These are phyloP conservation scores for Drosophila anceps DNA, from an alignment of 2,888 invertebrate species.

Conservation along the genomic window DNA sequence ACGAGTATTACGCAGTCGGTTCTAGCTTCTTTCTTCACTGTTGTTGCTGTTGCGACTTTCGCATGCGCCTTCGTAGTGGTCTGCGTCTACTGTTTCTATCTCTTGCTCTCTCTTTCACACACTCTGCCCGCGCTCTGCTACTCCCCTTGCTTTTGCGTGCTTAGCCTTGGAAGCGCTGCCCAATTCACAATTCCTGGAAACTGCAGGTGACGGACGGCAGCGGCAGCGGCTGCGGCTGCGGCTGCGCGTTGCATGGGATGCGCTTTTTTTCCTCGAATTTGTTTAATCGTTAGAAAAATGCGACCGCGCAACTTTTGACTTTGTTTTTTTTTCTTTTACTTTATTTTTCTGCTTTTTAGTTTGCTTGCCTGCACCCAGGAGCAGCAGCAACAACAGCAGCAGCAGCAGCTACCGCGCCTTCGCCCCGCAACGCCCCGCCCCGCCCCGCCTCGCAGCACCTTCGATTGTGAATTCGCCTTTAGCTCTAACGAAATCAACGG, in stretches of 20 bases:
- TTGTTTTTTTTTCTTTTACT: background rate
- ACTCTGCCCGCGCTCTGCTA: background rate
- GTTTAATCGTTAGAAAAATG: constrained; percentile 84
- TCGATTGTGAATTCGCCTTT: constrained; percentile 15
- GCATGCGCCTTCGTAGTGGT: constrained; percentile 18
- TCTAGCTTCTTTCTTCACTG: constrained; percentile 9
- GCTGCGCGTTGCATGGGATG: constrained; percentile 78
- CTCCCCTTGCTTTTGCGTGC: constrained; percentile 36
- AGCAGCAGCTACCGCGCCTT: background rate
- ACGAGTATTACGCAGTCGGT: constrained; percentile 4
- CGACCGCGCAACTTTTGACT: constrained; percentile 56
- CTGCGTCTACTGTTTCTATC: constrained; percentile 41
- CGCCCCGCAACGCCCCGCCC: too few relatives aligned
- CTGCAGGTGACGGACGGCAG: constrained; percentile 80
- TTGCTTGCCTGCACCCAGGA: constrained; percentile 14
- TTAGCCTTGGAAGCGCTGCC: constrained; percentile 39
- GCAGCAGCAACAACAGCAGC: background rate
- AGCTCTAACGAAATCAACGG: constrained; percentile 69
- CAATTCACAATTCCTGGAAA: constrained; percentile 78
- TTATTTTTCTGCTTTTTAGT: background rate
- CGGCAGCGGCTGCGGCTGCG: constrained; percentile 40
- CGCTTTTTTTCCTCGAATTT: constrained; percentile 85
- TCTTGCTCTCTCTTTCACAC: background rate
- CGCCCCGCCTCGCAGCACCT: constrained; percentile 24
- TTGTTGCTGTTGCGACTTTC: constrained; percentile 7